Evolutionary conservation across 1,140 invertebrate genomes (phyloP), one percentile per base, ranked within the genome.

Genomic region (Sogatella furcifera): DNA sequence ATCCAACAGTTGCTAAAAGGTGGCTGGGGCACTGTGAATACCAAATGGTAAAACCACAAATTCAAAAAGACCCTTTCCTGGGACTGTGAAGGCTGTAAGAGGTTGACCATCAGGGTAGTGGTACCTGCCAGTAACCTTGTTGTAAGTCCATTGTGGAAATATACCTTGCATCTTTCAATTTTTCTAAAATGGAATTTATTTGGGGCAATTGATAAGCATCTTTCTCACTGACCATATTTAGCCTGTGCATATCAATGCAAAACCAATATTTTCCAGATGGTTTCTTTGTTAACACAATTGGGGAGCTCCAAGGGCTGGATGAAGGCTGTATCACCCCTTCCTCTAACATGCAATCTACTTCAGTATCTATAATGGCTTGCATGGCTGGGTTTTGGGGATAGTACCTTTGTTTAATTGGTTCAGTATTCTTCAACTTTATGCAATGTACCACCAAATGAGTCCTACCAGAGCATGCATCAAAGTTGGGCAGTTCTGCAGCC

Each of bases 261-360:
- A 79, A 77, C 14, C 77, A 52, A 0, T 65, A 62, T 0, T 62
- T 62, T 2, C 70, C 71, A 58, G 80, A 74, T 34, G 77, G 76
- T 60, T 84, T 84, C 62, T 70, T 67, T 0, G 80, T 72, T 11
- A 80, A 54, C 0, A 81, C 71, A 0, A 78, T 62, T 1, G 76
- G 78, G 0, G 72, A 71, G 9, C 70, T 65, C 73, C 77, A 83
- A 0, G 72, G 66, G 13, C 70, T 73, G 0, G 67, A 65, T 5
- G 72, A 72, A 0, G 73, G 72, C 63, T 74, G 70, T 1, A 78
- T 72, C 0, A 78, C 62, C 1, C 64, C 69, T 5, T 68, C 55
- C 13, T 63, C 19, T 0, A 75, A 44, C 69, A 77, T 70, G 28
- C 64, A 46, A 1, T 65, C 38, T 0, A 68, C 57, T 49, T 69